These are phyloP conservation scores for Picus viridis DNA, from an alignment of 2,797 vertebrate species.

Conservation along the genomic window DNA sequence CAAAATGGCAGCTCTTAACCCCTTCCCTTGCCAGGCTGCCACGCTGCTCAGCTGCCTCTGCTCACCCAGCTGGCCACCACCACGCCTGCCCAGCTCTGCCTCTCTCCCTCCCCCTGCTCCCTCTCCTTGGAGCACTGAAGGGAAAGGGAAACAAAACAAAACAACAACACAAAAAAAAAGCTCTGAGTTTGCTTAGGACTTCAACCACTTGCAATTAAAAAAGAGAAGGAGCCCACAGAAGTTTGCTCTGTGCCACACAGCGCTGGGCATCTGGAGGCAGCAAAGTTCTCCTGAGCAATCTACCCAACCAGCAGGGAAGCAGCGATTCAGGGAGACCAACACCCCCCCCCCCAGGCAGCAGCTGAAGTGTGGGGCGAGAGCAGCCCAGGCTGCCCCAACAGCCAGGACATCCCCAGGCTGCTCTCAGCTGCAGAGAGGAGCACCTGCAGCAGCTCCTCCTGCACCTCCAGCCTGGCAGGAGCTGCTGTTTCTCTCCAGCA, in stretches of 20 bases:
- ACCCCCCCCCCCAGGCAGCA: neutral
- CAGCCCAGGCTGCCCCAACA: neutral
- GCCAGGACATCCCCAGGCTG: neutral
- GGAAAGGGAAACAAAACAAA: too few species aligned
- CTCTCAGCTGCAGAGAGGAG: neutral
- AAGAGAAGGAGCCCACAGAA: neutral
- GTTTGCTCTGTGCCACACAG: neutral
- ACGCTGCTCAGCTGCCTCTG: neutral
- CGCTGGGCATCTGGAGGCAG: neutral
- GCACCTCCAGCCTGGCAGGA: neutral
- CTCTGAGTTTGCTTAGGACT: too few species aligned
- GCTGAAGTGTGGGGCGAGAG: accelerated
- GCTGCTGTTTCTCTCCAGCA: neutral
- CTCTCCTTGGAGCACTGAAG: neutral
- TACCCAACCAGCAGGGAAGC: neutral
- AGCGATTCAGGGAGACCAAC: neutral
- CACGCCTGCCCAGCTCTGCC: neutral
- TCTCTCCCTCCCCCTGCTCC: too few species aligned
- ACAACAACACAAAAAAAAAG: too few species aligned
- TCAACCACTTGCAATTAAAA: neutral
- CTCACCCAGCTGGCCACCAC: too few species aligned
- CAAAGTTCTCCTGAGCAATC: neutral
- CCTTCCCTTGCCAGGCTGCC: slow-evolving; percentile 50
- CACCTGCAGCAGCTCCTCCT: neutral
- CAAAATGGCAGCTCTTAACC: slow-evolving; percentile 83